Evolutionary conservation across 1,140 invertebrate genomes (phyloP), one percentile per base, ranked within the genome.

Genomic region (Sycophila sp.): DNA sequence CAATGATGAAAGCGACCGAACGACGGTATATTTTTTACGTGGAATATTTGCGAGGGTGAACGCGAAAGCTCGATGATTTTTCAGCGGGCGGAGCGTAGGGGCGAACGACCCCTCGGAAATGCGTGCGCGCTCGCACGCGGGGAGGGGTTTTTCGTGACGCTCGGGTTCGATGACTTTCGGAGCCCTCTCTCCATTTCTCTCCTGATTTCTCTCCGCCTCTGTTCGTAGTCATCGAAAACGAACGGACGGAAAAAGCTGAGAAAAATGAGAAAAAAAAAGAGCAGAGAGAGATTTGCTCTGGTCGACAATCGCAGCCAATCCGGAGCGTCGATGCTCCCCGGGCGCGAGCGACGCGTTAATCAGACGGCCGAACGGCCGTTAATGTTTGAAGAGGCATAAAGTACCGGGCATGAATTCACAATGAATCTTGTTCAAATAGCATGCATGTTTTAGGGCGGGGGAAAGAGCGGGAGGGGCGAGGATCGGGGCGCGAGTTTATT

Each of bases 321-420:
- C n/a, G n/a, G n/a, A n/a, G n/a, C n/a, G n/a, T n/a, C n/a, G n/a
- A 42, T 62, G 55, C 15, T 53, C 47, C 62, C 34, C 30, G 51
- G 60, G 53, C 69, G 72, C 56, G 49, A 58, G 72, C 56, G 49
- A 58, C 56, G 45, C 53, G 68, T 64, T 73, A 71, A 75, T 75
- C 66, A 68, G 56, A 32, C 40, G 64, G 53, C 42, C 13, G 28
- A 4, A 24, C 22, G 13, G 2, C 1, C 30, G 38, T 65, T 66
- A 66, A 71, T 65, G 28, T 60, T 60, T 71, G 47, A 71, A 45
- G 36, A 60, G 53, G 22, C 53, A 51, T 59, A 49, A 56, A 56
- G 53, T 45, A 45, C n/a, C 49, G 32, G 22, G 17, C 36, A 69
- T 62, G 58, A 62, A 62, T 62, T 55, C 45, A 53, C 58, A 69